A percentile compares a stretch with the other conserved stretches of the same genome.
phyloP scores from a whole-genome alignment of 2,888 invertebrate genomes.

The Mythimna pallens region DNA sequence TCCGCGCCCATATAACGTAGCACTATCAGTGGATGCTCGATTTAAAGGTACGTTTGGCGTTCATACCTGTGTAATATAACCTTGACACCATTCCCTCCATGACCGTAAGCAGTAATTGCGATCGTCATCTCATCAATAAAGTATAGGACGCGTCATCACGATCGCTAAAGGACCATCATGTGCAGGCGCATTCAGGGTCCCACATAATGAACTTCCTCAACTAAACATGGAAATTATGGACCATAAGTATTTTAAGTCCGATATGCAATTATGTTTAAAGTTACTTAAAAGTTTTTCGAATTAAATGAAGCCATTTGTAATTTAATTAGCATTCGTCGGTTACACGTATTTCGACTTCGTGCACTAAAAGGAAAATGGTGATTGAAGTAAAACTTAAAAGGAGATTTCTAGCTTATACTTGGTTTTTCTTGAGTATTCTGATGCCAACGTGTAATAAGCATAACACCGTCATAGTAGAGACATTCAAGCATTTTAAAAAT shows the following conservation, averaged over 20 bases:
- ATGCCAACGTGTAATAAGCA: not conserved
- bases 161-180: conserved; percentile 73
- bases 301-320: conserved; percentile 36
- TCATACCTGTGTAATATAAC: conserved; percentile 64
- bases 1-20: not conserved
- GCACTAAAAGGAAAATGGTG: not conserved
- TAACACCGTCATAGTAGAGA: not conserved
- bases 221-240: conserved; percentile 70
- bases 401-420: not conserved
- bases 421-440: not conserved
- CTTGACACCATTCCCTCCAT: conserved; percentile 82
- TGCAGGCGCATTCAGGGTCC: conserved; percentile 76
- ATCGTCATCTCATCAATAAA: conserved; percentile 78
- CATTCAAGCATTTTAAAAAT: too few species aligned
- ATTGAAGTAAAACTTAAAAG: conserved; percentile 1
- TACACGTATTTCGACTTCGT: conserved; percentile 18
- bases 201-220: conserved; percentile 78
- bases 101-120: conserved; percentile 78
- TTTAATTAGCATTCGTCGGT: conserved; percentile 22
- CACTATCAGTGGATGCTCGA: not conserved
- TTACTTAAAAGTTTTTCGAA: conserved; percentile 34
- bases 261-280: conserved; percentile 32
- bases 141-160: conserved; percentile 76
- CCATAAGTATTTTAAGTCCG: conserved; percentile 28
- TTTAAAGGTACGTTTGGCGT: not conserved